Evolutionary conservation across 2,113 vertebrate genomes (phyloP).

Genomic region (Pollachius pollachius): DNA sequence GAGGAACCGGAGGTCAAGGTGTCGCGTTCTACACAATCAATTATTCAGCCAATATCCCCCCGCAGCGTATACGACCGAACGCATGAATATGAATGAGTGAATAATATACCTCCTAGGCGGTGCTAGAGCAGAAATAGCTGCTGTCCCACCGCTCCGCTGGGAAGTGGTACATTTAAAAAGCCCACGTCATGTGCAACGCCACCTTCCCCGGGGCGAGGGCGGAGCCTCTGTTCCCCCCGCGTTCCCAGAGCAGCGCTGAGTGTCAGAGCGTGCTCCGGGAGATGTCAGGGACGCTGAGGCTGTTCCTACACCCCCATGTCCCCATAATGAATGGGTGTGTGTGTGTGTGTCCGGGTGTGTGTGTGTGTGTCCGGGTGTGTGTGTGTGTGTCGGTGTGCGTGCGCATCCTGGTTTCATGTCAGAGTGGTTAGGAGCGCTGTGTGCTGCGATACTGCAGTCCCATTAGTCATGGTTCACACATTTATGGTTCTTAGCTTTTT

Average conservation of each 20-base stretch:
- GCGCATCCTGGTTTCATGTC: no score
- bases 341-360: not conserved
- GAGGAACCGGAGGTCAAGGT: constrained; percentile 4
- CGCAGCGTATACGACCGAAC: not conserved
- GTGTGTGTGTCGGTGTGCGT: no score
- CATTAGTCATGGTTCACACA: no score
- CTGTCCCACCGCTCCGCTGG: constrained; percentile 42
- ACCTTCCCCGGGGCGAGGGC: constrained; percentile 45
- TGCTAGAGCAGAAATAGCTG: constrained; percentile 50
- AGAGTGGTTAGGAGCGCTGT: no score
- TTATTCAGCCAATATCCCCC: not conserved
- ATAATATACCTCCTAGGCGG: constrained; percentile 26
- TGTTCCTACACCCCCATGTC: no score
- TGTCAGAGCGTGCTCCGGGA: no score
- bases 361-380: no score
- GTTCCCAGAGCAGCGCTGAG: constrained; percentile 6
- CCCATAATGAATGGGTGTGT: no score
- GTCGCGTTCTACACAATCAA: not conserved
- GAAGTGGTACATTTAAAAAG: constrained; percentile 32
- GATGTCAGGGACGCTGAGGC: no score
- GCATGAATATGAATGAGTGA: constrained; percentile 22
- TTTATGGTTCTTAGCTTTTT: no score
- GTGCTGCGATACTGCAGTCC: no score
- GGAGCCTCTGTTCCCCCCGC: constrained; percentile 10
- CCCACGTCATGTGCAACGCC: constrained; percentile 25